Conservation (phyloP, 2,888 invertebrate genomes). For the Calephelis perditalis region DNA sequence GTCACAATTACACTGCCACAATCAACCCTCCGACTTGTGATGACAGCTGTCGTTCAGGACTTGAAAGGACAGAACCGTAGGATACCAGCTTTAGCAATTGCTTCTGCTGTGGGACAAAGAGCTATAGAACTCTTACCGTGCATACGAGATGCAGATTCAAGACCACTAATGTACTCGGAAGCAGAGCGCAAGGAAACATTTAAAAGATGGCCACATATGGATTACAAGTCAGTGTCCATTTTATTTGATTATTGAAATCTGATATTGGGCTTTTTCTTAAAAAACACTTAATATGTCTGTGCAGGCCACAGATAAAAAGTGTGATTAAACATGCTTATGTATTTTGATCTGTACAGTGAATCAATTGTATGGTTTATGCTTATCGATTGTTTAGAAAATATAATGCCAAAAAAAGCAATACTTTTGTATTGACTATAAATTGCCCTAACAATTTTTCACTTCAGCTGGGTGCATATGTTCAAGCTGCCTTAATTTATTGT, state of each 20-base stretch:
- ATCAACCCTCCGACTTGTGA: conserved; percentile 87
- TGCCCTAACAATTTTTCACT: no score
- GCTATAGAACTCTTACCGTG: conserved; percentile 85
- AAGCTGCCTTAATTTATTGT: conserved; percentile 1
- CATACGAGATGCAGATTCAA: conserved; percentile 66
- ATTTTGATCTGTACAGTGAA: no score
- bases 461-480: background rate
- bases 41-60: conserved; percentile 88
- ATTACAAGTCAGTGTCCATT: conserved; percentile 86
- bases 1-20: conserved; percentile 90
- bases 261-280: no score
- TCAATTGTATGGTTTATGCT: no score
- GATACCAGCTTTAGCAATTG: conserved; percentile 91
- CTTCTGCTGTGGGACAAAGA: conserved; percentile 92
- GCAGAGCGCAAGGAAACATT: conserved; percentile 94
- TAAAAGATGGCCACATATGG: conserved; percentile 97
- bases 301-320: no score
- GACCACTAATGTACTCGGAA: conserved; percentile 92
- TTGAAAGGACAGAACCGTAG: conserved; percentile 89
- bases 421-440: no score
- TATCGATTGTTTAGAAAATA: no score
- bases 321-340: no score
- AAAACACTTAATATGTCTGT: no score
- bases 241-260: no score
- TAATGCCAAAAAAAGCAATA: no score